A percentile compares a stretch with the other conserved stretches of the same genome.
Evolutionary conservation across 2,113 vertebrate genomes (phyloP).

Genomic region (Pelecanoides urinatrix): DNA sequence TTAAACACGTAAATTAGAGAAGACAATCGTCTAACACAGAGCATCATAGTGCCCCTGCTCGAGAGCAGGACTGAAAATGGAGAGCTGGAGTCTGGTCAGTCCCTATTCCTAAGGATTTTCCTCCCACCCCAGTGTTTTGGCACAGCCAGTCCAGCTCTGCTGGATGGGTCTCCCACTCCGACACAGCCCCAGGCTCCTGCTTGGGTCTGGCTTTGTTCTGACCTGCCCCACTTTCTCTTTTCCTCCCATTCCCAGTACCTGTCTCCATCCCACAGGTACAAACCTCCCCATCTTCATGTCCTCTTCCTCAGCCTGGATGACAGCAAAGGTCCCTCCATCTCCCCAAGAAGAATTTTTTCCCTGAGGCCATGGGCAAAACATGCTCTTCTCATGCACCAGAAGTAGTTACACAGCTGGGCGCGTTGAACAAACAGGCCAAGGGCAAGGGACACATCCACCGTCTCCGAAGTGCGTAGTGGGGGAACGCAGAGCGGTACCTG

Average conservation of each 20-base stretch:
- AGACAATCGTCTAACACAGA: background rate
- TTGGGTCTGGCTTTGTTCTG: background rate
- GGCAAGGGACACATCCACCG: too few species aligned
- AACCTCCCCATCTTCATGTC: fast-evolving
- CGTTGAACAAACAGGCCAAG: background rate
- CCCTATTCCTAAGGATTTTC: background rate
- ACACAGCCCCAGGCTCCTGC: background rate
- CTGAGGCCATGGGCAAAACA: fast-evolving
- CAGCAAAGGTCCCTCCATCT: background rate
- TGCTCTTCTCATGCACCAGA: background rate
- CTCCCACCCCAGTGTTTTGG: background rate
- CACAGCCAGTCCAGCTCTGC: background rate
- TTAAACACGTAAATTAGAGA: background rate
- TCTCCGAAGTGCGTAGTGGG: fast-evolving
- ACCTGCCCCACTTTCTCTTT: background rate
- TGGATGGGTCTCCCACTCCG: background rate
- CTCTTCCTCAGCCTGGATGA: background rate
- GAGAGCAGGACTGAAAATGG: background rate
- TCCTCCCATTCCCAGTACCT: background rate
- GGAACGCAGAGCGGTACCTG: fast-evolving
- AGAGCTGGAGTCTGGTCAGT: background rate
- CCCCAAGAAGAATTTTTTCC: too few species aligned
- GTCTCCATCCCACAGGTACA: background rate
- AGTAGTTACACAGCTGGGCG: too few species aligned
- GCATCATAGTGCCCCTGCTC: background rate